Conservation (phyloP, 2,888 invertebrate species). For the Scaptomyza caliginosa region DNA sequence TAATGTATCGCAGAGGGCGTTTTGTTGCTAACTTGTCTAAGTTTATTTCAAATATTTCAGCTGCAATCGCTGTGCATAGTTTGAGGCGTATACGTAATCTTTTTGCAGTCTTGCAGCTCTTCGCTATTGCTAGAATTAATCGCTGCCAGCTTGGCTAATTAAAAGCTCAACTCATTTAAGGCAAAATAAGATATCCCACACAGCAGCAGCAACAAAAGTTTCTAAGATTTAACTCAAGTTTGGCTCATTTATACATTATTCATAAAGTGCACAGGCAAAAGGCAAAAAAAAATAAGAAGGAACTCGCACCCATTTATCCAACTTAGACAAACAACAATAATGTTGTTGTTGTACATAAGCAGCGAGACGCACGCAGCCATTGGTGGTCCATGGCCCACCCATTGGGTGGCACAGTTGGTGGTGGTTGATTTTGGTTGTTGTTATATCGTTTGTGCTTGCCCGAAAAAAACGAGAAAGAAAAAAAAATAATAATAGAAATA, state of each 20-base stretch:
- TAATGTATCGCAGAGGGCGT: not conserved
- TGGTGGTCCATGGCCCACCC: slow-evolving; percentile 70
- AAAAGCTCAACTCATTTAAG: slow-evolving; percentile 37
- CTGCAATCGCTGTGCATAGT: slow-evolving; percentile 26
- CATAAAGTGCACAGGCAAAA: slow-evolving; percentile 27
- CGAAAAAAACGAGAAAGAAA: slow-evolving; percentile 11
- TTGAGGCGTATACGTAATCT: slow-evolving; percentile 51
- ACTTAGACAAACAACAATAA: slow-evolving; percentile 49
- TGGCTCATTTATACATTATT: slow-evolving; percentile 31
- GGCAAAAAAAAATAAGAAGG: slow-evolving; percentile 1
- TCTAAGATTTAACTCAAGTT: slow-evolving; percentile 25
- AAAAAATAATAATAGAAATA: not conserved
- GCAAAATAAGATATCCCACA: slow-evolving; percentile 13
- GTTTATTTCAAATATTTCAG: not conserved
- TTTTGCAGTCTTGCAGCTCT: not conserved
- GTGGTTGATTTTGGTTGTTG: slow-evolving; percentile 45
- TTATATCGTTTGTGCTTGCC: slow-evolving; percentile 38
- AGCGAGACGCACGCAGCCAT: slow-evolving; percentile 61
- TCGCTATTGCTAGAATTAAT: slow-evolving; percentile 29
- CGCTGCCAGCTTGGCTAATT: slow-evolving; percentile 42
- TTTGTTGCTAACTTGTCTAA: slow-evolving; percentile 17
- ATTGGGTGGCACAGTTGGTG: slow-evolving; percentile 61
- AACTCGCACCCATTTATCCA: slow-evolving; percentile 35
- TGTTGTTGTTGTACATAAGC: slow-evolving; percentile 63
- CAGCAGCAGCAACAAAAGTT: slow-evolving; percentile 19